A percentile compares a stretch with the other conserved stretches of the same genome.
phyloP scores from a whole-genome alignment of 1,140 invertebrate species.

The Bombus impatiens region DNA sequence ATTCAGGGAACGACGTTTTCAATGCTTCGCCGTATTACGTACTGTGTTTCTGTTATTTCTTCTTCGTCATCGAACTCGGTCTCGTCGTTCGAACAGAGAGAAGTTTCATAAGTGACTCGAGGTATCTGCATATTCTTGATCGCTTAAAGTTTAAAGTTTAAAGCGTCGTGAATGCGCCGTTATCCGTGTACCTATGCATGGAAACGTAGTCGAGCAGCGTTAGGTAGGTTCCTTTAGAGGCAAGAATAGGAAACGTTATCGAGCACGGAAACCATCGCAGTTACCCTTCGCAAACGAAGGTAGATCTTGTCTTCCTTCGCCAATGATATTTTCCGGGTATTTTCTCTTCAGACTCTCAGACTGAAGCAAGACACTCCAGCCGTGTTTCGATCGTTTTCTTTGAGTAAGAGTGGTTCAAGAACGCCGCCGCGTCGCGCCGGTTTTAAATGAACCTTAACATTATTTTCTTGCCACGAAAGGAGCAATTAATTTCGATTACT shows the following conservation, averaged over 20 bases:
- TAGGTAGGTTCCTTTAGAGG: neutral
- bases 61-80: slow-evolving; percentile 13
- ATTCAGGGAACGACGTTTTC: slow-evolving; percentile 9
- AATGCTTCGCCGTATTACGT: neutral
- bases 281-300: slow-evolving; percentile 61
- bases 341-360: neutral
- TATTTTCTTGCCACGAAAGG: neutral
- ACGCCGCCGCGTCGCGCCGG: neutral
- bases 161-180: neutral
- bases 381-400: slow-evolving; percentile 16
- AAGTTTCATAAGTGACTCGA: slow-evolving; percentile 45
- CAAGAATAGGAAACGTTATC: slow-evolving; percentile 62
- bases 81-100: slow-evolving; percentile 9
- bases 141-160: slow-evolving; percentile 16
- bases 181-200: neutral
- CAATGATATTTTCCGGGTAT: slow-evolving; percentile 43
- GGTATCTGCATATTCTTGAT: slow-evolving; percentile 15
- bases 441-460: neutral
- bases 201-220: neutral
- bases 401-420: neutral
- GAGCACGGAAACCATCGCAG: slow-evolving; percentile 51
- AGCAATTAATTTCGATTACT: slow-evolving; percentile 5
- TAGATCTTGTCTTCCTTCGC: slow-evolving; percentile 57
- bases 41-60: slow-evolving; percentile 18
- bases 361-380: neutral